phyloP scores from a whole-genome alignment of 1,140 invertebrate genomes.

The Schlechtendalia chinensis region DNA sequence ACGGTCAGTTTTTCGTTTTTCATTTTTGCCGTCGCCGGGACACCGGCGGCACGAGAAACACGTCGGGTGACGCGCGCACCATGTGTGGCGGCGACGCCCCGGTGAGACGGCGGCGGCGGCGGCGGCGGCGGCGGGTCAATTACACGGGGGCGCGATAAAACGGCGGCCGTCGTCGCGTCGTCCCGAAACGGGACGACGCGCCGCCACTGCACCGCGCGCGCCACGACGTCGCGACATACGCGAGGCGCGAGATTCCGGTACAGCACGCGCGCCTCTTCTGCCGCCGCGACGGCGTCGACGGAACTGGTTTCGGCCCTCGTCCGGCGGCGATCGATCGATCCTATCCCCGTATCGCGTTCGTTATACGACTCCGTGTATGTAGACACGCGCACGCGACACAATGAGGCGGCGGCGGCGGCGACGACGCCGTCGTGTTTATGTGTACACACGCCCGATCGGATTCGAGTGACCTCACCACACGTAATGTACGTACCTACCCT shows the following conservation, averaged over 20 bases:
- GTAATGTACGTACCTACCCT: background rate
- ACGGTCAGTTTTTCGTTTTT: background rate
- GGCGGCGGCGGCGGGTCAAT: slow-evolving; percentile 40
- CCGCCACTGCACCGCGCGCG: background rate
- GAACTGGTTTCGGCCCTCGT: slow-evolving; percentile 26
- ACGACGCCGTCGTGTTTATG: too few species aligned
- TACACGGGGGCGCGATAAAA: slow-evolving; percentile 22
- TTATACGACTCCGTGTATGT: too few species aligned
- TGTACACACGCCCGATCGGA: background rate
- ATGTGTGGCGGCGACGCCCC: background rate
- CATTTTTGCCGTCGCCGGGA: too few species aligned
- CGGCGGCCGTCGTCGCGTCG: background rate
- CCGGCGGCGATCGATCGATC: background rate
- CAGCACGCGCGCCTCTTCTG: slow-evolving; percentile 22
- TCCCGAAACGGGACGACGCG: background rate
- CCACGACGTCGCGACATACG: background rate
- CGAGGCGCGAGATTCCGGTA: slow-evolving; percentile 40
- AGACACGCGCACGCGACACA: too few species aligned
- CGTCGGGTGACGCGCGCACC: background rate
- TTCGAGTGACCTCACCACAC: background rate
- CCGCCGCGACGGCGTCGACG: slow-evolving; percentile 13
- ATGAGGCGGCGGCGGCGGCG: too few species aligned
- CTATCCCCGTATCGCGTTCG: background rate
- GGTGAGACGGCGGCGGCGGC: slow-evolving; percentile 3
- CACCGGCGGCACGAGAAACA: too few species aligned